Evolutionary conservation across 1,140 invertebrate genomes (phyloP), one percentile per base, ranked within the genome.

Genomic region (Cylas formicarius): DNA sequence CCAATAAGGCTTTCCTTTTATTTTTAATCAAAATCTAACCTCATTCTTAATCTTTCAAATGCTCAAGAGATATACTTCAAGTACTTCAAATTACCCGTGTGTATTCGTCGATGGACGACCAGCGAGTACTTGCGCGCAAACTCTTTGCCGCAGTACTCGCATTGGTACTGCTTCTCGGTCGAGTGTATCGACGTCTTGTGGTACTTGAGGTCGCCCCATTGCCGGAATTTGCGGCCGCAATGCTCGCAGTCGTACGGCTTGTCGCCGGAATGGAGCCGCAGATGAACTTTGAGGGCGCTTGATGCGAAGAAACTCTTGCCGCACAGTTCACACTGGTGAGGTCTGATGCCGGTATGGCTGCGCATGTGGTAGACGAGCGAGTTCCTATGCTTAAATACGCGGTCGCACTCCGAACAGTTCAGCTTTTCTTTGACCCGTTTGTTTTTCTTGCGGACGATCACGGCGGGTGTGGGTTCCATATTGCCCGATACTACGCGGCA

Each of bases 121-220:
- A 90, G 65, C 14, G 91, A 94, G 60, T 96, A 95, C 48, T 92
- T 88, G 11, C 93, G 74, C 0, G 91, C 90, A 68, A 93, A 93
- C 52, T 89, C 84, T 65, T 92, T 91, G 16, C 83, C 86, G 61
- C 90, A 94, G 58, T 85, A 91, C 61, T 92, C 88, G 59, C 90
- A 94, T 57, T 90, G 87, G 63, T 84, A 90, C 36, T 84, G 78
- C 57, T 89, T 86, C 57, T 82, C 69, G 3, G 66, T 64, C 8
- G 86, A 87, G 63, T 95, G 90, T 38, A 90, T 74, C 2, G 86
- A 90, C 1, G 80, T 85, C 47, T 84, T 82, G 65, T 95, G 91
- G 55, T 92, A 86, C 51, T 90, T 91, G 13, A 95, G 70, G 62
- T 94, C 86, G 37, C 90, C 86, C 83, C 85, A 88, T 60, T 89